phyloP scores from a whole-genome alignment of 2,113 vertebrate species.

The Phainopepla nitens region DNA sequence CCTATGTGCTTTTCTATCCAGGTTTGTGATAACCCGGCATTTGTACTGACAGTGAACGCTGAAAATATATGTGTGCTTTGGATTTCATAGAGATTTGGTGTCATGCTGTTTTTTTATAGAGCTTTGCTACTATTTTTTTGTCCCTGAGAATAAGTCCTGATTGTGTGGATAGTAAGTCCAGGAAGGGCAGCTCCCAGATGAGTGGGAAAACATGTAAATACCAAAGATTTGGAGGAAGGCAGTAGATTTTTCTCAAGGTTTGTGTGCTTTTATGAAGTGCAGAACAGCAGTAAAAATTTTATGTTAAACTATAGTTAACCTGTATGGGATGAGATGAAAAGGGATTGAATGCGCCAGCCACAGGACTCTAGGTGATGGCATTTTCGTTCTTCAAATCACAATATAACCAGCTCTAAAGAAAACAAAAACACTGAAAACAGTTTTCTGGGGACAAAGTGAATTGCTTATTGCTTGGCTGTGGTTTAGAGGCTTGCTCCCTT shows the following conservation, averaged over 20 bases:
- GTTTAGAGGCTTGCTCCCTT: background rate
- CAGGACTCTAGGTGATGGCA: background rate
- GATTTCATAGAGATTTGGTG: background rate
- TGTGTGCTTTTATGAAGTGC: background rate
- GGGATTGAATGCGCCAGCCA: background rate
- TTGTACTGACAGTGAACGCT: background rate
- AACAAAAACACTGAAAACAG: background rate
- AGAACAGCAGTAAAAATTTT: slow-evolving; percentile 23
- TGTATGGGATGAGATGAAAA: slow-evolving; percentile 3
- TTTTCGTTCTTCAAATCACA: slow-evolving; percentile 15
- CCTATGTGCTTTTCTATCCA: background rate
- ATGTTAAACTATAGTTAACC: slow-evolving; percentile 28
- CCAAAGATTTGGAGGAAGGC: background rate
- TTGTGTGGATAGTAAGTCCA: background rate
- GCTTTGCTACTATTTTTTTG: background rate
- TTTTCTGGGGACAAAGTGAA: background rate
- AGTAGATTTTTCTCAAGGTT: background rate
- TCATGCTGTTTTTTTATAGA: background rate
- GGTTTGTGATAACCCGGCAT: background rate
- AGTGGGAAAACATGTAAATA: background rate
- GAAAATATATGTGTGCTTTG: background rate
- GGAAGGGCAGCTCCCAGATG: background rate
- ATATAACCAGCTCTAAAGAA: slow-evolving; percentile 14
- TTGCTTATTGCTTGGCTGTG: background rate
- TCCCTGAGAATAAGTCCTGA: background rate